phyloP scores from a whole-genome alignment of 2,888 invertebrate species.

The Odontocolon sp. region DNA sequence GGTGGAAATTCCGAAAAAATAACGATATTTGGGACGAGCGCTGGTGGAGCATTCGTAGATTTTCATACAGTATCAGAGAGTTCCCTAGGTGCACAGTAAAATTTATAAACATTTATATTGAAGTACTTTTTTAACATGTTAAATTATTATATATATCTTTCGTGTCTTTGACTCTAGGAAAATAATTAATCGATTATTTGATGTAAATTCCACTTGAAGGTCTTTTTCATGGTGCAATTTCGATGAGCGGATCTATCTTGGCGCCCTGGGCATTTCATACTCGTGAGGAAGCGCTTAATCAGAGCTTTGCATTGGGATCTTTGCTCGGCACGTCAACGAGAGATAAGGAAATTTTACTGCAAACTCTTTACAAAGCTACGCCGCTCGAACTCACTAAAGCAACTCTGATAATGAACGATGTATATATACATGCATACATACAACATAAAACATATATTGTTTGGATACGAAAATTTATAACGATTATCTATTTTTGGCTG shows the following conservation, averaged over 20 bases:
- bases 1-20: conserved; percentile 82
- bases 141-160: too few relatives aligned
- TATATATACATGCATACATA: too few relatives aligned
- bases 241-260: conserved; percentile 65
- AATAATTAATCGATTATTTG: not conserved
- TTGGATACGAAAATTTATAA: too few relatives aligned
- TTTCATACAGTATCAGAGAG: conserved; percentile 63
- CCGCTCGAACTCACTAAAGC: conserved; percentile 77
- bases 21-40: conserved; percentile 83
- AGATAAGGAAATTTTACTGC: conserved; percentile 76
- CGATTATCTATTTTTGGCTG: too few relatives aligned
- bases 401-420: conserved; percentile 68
- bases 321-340: conserved; percentile 59
- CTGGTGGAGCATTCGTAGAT: conserved; percentile 79
- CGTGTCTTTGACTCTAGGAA: too few relatives aligned
- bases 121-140: not conserved
- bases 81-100: conserved; percentile 59
- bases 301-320: conserved; percentile 55
- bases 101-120: not conserved
- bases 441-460: too few relatives aligned
- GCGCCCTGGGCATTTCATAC: conserved; percentile 62
- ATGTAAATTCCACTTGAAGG: conserved; percentile 30
- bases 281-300: conserved; percentile 37
- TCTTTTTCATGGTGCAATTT: conserved; percentile 59
- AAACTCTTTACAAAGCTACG: conserved; percentile 78